A percentile compares a stretch with the other conserved stretches of the same genome.
Evolutionary conservation across 2,888 invertebrate species (phyloP).

Genomic region (Deilephila elpenor): DNA sequence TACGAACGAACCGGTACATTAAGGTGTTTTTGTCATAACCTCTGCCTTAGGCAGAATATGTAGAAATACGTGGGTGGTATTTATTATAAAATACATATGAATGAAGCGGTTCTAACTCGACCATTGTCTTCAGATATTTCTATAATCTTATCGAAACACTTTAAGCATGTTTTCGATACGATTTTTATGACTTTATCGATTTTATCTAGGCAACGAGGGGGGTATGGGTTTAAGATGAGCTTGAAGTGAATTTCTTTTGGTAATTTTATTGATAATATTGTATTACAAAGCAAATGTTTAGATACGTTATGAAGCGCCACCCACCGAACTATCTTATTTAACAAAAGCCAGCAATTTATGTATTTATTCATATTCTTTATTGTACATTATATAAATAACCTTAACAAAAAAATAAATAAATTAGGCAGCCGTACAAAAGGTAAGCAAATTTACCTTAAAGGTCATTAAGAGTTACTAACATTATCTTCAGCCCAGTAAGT

Average conservation of each 20-base stretch:
- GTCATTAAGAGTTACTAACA: too few species aligned
- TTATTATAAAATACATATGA: conserved; percentile 19
- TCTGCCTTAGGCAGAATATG: background rate
- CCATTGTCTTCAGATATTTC: background rate
- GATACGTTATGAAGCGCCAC: too few species aligned
- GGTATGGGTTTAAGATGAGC: background rate
- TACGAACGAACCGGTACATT: conserved; percentile 9
- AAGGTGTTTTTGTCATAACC: background rate
- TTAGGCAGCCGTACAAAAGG: too few species aligned
- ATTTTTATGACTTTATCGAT: background rate
- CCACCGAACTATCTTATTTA: too few species aligned
- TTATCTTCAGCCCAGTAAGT: too few species aligned
- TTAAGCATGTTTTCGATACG: background rate
- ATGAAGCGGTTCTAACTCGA: background rate
- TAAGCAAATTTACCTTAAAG: too few species aligned
- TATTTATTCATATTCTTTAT: too few species aligned
- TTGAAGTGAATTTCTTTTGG: background rate
- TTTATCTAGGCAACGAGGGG: background rate
- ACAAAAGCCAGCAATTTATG: too few species aligned
- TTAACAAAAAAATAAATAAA: too few species aligned
- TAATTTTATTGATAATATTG: too few species aligned
- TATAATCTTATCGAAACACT: background rate
- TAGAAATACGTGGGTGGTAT: background rate
- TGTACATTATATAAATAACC: too few species aligned
- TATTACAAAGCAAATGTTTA: too few species aligned